Conservation (phyloP, 2,797 vertebrate species). For the Coregonus suidteri region DNA sequence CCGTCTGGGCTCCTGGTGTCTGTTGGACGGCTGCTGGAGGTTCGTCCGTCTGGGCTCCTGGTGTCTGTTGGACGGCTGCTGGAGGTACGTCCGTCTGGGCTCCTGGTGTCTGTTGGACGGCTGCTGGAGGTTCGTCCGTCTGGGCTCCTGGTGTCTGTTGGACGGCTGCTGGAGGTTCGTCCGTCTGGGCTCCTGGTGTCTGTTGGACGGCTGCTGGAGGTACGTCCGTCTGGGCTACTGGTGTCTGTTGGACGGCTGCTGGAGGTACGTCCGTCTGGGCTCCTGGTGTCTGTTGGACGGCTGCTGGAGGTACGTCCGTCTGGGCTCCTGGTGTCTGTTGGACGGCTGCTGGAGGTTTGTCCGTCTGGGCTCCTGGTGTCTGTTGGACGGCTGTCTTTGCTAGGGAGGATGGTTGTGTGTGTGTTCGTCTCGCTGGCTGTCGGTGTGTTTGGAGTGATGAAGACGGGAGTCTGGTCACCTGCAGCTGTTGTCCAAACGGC, state of each 20-base stretch:
- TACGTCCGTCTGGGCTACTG: background rate
- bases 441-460: background rate
- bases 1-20: background rate
- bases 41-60: background rate
- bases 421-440: background rate
- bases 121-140: background rate
- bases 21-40: background rate
- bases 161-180: background rate
- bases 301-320: background rate
- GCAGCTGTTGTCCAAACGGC: constrained; percentile 9
- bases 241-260: background rate
- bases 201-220: background rate
- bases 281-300: background rate
- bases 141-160: background rate
- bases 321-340: background rate
- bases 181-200: no score
- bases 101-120: background rate
- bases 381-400: background rate
- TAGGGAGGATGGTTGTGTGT: background rate
- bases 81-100: background rate
- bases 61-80: background rate
- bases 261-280: background rate
- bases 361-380: background rate
- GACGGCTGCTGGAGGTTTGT: background rate
- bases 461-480: background rate